Evolutionary conservation across 1,140 invertebrate genomes (phyloP).

Genomic region (Thaumetopoea pityocampa): DNA sequence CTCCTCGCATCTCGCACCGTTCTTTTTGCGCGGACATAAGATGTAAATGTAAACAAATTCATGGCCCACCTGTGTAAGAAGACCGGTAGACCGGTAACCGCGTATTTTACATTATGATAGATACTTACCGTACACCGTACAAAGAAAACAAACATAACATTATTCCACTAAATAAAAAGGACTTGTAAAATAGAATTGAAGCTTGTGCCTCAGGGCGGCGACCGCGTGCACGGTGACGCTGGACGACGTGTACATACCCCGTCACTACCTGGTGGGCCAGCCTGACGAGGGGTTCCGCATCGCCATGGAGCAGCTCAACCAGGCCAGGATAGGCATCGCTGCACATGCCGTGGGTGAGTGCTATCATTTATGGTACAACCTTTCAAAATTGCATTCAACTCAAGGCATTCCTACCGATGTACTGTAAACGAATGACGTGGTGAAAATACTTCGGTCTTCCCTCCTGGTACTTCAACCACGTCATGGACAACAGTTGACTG

Average conservation of each 20-base stretch:
- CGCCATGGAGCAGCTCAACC: constrained; percentile 87
- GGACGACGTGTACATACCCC: constrained; percentile 83
- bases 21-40: too few species aligned
- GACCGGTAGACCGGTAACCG: too few species aligned
- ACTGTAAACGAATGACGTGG: too few species aligned
- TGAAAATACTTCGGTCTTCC: too few species aligned
- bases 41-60: not conserved
- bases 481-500: too few species aligned
- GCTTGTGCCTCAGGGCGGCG: constrained; percentile 82
- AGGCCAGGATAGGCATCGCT: constrained; percentile 89
- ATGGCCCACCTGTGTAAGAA: not conserved
- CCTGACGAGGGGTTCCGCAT: constrained; percentile 90
- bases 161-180: constrained; percentile 21
- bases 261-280: constrained; percentile 77
- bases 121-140: not conserved
- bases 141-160: constrained; percentile 4
- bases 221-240: constrained; percentile 86
- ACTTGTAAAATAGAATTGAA: constrained; percentile 48
- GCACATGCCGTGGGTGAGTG: constrained; percentile 82
- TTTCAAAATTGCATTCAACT: too few species aligned
- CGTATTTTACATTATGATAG: too few species aligned
- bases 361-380: too few species aligned
- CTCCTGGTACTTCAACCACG: too few species aligned
- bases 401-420: too few species aligned
- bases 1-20: too few species aligned